A percentile compares a stretch with the other conserved stretches of the same genome.
Conservation (phyloP, 2,888 invertebrate genomes). For the Imbricaverruca yamaguchii region DNA sequence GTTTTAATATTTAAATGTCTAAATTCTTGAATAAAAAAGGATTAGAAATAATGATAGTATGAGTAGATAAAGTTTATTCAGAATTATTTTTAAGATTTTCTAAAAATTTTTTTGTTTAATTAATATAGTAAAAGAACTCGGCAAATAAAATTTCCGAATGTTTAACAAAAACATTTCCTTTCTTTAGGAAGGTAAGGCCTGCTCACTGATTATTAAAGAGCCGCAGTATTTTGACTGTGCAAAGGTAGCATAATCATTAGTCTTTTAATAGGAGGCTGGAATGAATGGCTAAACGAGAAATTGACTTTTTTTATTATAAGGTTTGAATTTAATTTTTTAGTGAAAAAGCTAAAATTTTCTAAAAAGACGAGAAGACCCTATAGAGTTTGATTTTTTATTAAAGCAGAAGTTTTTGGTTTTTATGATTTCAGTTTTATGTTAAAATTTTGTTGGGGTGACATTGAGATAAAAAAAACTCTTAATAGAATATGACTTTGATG, state of each 20-base stretch:
- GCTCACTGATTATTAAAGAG: constrained; percentile 67
- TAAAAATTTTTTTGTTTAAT: constrained; percentile 40
- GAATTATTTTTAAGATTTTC: constrained; percentile 25
- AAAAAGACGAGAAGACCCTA: constrained; percentile 72
- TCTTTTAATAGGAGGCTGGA: constrained; percentile 69
- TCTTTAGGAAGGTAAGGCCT: constrained; percentile 58
- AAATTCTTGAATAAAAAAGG: too few species aligned
- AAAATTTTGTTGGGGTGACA: constrained; percentile 59
- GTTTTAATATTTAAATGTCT: too few species aligned
- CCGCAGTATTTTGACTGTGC: constrained; percentile 70
- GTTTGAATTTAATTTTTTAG: constrained; percentile 51
- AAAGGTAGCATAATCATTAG: constrained; percentile 74
- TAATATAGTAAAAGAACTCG: constrained; percentile 50
- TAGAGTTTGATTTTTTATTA: constrained; percentile 54
- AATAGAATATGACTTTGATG: constrained; percentile 35
- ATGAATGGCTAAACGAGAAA: constrained; percentile 66
- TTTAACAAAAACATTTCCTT: constrained; percentile 72
- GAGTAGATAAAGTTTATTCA: too few species aligned
- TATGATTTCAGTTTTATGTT: constrained; percentile 38
- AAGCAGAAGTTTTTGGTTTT: constrained; percentile 36
- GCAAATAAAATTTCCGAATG: constrained; percentile 48
- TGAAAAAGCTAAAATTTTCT: constrained; percentile 58
- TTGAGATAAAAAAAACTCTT: constrained; percentile 55
- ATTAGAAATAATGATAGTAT: too few species aligned
- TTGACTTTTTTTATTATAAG: constrained; percentile 52